A percentile compares a stretch with the other conserved stretches of the same genome.
Evolutionary conservation across 1,140 invertebrate genomes (phyloP).

Genomic region (Oryzaephilus surinamensis): DNA sequence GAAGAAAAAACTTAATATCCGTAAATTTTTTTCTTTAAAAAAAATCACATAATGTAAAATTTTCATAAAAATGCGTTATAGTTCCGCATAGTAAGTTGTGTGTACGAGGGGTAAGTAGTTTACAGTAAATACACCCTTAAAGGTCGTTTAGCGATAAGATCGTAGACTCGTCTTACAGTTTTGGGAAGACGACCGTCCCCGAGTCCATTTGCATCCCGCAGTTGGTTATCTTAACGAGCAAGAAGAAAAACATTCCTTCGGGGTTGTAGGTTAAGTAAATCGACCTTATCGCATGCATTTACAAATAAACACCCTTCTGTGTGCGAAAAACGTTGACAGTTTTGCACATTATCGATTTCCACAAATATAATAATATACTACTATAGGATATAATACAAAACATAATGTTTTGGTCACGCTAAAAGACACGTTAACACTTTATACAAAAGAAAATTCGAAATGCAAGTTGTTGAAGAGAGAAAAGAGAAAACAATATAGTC

Average conservation of each 20-base stretch:
- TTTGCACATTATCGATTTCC: conserved; percentile 6
- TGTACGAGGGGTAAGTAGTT: too few relatives aligned
- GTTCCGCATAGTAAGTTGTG: too few relatives aligned
- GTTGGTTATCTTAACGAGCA: conserved; percentile 16
- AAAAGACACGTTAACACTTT: background rate
- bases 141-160: conserved; percentile 11
- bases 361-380: background rate
- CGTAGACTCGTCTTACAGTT: conserved; percentile 8
- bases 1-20: too few relatives aligned
- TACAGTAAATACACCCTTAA: too few relatives aligned
- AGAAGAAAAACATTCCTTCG: conserved; percentile 13
- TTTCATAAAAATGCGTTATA: too few relatives aligned
- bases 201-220: conserved; percentile 19
- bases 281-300: conserved; percentile 14
- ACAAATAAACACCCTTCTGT: conserved; percentile 14
- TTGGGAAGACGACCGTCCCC: conserved; percentile 7
- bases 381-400: background rate
- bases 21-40: too few relatives aligned
- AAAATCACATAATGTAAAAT: too few relatives aligned
- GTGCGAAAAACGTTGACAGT: conserved; percentile 1
- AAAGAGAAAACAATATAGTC: conserved; percentile 30
- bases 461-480: conserved; percentile 1
- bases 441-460: background rate
- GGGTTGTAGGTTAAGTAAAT: conserved; percentile 12
- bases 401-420: background rate